Percentiles rank a stretch among this genome's conserved stretches.
These are phyloP conservation scores for Callyntrura sp. DNA, from an alignment of 2,888 invertebrate species.

Conservation along the genomic window DNA sequence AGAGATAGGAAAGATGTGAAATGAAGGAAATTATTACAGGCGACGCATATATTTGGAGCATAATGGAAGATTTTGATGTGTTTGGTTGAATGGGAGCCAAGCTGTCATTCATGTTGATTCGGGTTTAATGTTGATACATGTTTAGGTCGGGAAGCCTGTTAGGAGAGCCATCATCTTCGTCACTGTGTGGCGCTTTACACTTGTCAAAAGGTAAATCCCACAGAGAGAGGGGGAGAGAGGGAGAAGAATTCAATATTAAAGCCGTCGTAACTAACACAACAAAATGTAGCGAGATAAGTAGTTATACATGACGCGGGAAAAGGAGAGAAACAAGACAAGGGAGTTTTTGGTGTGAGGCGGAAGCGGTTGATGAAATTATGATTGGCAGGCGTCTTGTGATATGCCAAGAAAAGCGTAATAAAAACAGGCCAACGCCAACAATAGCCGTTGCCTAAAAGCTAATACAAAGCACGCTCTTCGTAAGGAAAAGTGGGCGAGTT, in stretches of 20 bases:
- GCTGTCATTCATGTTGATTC: conserved; percentile 69
- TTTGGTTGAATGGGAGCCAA: conserved; percentile 65
- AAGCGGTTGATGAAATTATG: conserved; percentile 77
- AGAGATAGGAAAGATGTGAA: neutral
- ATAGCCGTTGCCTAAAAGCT: neutral
- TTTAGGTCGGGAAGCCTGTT: conserved; percentile 52
- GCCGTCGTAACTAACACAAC: conserved; percentile 14
- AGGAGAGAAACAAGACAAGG: conserved; percentile 32
- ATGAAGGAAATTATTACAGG: neutral
- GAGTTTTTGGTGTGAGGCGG: conserved; percentile 44
- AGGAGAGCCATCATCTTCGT: conserved; percentile 34
- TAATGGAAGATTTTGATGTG: conserved; percentile 30
- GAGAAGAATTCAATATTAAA: conserved; percentile 61
- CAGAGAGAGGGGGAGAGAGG: neutral
- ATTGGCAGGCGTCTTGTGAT: conserved; percentile 73
- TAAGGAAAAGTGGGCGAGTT: neutral
- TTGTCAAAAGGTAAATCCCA: conserved; percentile 67
- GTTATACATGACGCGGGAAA: conserved; percentile 11
- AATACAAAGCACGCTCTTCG: neutral
- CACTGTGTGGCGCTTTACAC: conserved; percentile 17
- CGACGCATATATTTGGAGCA: neutral
- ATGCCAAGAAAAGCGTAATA: conserved; percentile 26
- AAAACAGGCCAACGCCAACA: neutral
- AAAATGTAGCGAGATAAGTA: conserved; percentile 13
- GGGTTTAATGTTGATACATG: neutral